Base-by-base conservation (phyloP, 2,797 vertebrate genomes). In the Carapus acus region DNA sequence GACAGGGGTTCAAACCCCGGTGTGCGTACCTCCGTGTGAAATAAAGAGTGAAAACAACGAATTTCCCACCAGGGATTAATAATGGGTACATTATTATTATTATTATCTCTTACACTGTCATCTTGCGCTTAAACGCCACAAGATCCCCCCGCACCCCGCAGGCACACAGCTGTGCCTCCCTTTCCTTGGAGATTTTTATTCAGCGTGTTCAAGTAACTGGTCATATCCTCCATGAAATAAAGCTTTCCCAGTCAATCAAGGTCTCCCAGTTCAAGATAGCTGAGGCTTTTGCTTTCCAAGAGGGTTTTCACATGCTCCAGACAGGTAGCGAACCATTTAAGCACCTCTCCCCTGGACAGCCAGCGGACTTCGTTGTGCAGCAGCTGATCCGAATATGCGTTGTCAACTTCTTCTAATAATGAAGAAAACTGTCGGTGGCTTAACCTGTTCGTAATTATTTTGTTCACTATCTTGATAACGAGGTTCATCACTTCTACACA, bases 141-240 rank as follows among this genome's bases (percentile, higher is more conserved):
- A 65, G 44, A 17, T 52, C 42, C 12, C 14, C 48, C 58, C 45
- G 36, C 52, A 67, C 50, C 4, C 58, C 45, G 36, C 52, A 67
- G 50, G 2, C 70, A 55, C 43, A 60, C 58, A 8, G 59, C 54
- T 1, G 62, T 69, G 67, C 24, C 20, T 58, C 62, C 58, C 14
- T 20, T 46, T 24, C 60, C 66, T 23, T 76, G 67, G 44, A 73
- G 58, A 65, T 0, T 43, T 70, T 19, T 57, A 4, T 74, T 69
- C 36, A 71, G 62, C 27, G 0, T 61, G 55, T 69, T 71, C 1
- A 71, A 11, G 58, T 76, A 48, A 19, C 13, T 15, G 65, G 68
- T 70, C 56, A 74, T 71, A 8, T 71, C 62, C n/a, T 69, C 67
- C 62, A 75, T 43, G 21, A 77, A 72, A 45, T 70, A 4, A 0